Base-by-base conservation (phyloP, 2,888 invertebrate genomes). In the Linnaemya vulpina region DNA sequence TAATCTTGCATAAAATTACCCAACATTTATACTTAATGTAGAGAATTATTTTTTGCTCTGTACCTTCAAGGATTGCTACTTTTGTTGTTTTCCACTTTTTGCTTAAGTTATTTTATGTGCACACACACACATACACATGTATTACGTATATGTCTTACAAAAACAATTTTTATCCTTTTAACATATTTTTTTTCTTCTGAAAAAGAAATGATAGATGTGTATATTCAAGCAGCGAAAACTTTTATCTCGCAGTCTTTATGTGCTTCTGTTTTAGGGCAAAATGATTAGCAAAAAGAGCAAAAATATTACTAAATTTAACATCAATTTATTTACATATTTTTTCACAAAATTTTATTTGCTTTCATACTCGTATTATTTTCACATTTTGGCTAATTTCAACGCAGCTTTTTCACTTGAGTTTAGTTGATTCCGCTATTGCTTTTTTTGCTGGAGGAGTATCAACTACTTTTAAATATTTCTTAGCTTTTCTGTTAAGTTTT, bases 1-100 rank as follows among this genome's bases (percentile, higher is more conserved):
- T 76, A 76, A 80, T 84, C 79, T 80, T 84, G 79, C 84, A 84
- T 76, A 76, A 84, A 84, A 84, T 76, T 84, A 76, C 76, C 75
- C 71, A 76, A 65, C 78, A 78, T 82, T 82, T 82, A 60, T 74
- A 58, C 70, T 78, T 78, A 74, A 70, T 75, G 63, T 55, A 60
- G 67, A 78, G 58, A 49, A 78, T 70, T 43, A 55, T 46, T 75
- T 17, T 60, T 74, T 65, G 70, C 68, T 82, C 63, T 70, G 75
- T 82, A 70, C 78, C 58, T 62, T 75, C 55, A 63, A 58, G 25
- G 70, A 82, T 78, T 81, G 58, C 35, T 75, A 11, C 40, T 58
- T 62, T 68, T 53, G 58, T 67, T 7, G 58, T 25, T 74, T 30
- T 53, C 20, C 25, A 30, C 15, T 43, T 30, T 17, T 49, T 65